Evolutionary conservation across 2,113 vertebrate genomes (phyloP), one percentile per base, ranked within the genome.

Genomic region (Turdus rufiventris): DNA sequence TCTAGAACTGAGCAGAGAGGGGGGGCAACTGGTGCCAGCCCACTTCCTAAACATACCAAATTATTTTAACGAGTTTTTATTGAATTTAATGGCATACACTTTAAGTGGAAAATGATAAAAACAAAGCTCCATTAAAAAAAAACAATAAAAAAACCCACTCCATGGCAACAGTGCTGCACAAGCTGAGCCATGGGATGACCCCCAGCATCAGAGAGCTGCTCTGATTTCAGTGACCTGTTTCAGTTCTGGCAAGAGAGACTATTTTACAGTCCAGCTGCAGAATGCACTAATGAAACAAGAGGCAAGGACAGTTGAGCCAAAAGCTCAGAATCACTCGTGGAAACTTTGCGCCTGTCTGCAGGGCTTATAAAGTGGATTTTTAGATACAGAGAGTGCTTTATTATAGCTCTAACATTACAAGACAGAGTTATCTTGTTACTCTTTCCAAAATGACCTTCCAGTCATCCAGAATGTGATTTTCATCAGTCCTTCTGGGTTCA

Each of bases 381-480:
- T 66, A 91, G 90, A 47, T 57, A 88, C 9, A 85, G 71, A 50
- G 8, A 83, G 58, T 77, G 51, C 26, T 96, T 91, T 95, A 80
- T 83, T 92, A 66, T 19, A 80, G 26, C 26, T 88, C 58, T 76
- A 86, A 70, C 20, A 21, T 72, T 67, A 79, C 77, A 87, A 61
- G 66, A 72, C 47, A 83, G 74, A 85, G 28, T 77, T 91, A 83
- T 77, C 75, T 75, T 91, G 53, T 88, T 91, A 58, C 14, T 82
- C 67, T 88, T 95, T 92, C 54, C 50, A 90, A 94, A 79, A 31
- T 80, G 82, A 92, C 85, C 67, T 95, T 83, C 82, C 34, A 90
- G 92, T 85, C 25, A 56, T 61, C 18, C 4, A 80, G 56, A 88
- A 93, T 76, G 50, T 54, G 74, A 87, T 88, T 94, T 91, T 94